A percentile compares a stretch with the other conserved stretches of the same genome.
Conservation (phyloP, 2,797 vertebrate species). For the Paramormyrops hopkinsi region DNA sequence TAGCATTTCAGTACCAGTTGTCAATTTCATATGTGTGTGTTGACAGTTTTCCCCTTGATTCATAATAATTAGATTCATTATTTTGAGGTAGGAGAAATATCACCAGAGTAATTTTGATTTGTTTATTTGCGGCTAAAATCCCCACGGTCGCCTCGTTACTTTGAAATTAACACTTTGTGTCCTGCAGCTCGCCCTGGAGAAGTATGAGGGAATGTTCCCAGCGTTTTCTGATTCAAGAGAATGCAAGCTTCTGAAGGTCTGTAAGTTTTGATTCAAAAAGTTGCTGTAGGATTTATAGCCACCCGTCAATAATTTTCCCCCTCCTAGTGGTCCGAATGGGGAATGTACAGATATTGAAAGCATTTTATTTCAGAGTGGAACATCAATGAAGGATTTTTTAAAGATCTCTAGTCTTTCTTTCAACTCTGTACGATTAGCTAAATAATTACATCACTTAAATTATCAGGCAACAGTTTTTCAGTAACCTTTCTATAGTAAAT, state of each 20-base stretch:
- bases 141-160: background rate
- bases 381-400: background rate
- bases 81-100: background rate
- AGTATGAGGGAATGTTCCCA: conserved; percentile 94
- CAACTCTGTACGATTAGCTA: background rate
- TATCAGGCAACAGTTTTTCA: background rate
- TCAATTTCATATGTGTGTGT: background rate
- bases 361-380: background rate
- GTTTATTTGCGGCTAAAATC: background rate
- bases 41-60: background rate
- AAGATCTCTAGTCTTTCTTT: background rate
- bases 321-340: background rate
- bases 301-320: background rate
- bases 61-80: background rate
- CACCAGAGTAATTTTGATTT: background rate
- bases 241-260: conserved; percentile 71
- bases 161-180: background rate
- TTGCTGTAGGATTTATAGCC: background rate
- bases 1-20: background rate
- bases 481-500: conserved; percentile 5
- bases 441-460: background rate
- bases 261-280: background rate
- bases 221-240: conserved; percentile 90
- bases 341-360: background rate
- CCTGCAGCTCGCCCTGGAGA: conserved; percentile 81